These are phyloP conservation scores for Hydractinia symbiolongicarpus DNA, from an alignment of 30 jellyfish, hydroid and myxozoan species.

Conservation along the genomic window DNA sequence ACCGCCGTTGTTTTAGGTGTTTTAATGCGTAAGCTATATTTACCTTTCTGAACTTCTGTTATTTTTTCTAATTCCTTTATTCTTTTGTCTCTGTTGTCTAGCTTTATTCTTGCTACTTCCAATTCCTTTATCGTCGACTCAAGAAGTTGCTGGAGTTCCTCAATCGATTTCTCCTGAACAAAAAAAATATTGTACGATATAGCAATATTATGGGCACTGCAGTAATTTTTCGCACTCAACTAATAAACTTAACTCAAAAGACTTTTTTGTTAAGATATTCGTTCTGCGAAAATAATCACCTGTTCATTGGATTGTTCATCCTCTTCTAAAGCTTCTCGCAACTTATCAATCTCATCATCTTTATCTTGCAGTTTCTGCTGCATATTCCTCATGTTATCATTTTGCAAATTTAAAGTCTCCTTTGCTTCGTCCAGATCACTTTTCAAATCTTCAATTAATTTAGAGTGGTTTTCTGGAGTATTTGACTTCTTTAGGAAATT, in stretches of 20 bases:
- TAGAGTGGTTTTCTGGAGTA: slow-evolving; percentile 67
- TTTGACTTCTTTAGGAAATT: slow-evolving; percentile 57
- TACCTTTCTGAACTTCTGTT: slow-evolving; percentile 40
- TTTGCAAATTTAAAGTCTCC: slow-evolving; percentile 70
- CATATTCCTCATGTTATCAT: slow-evolving; percentile 50
- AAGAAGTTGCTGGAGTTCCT: slow-evolving; percentile 40
- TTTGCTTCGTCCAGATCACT: slow-evolving; percentile 67
- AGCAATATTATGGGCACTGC: background rate
- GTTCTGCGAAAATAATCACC: background rate
- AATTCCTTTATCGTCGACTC: slow-evolving; percentile 53
- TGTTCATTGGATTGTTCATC: slow-evolving; percentile 11
- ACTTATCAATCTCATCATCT: slow-evolving; percentile 67
- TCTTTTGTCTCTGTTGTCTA: slow-evolving; percentile 55
- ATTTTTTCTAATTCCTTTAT: slow-evolving; percentile 31
- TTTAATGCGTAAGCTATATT: slow-evolving; percentile 51
- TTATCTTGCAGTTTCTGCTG: slow-evolving; percentile 64
- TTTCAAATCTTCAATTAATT: slow-evolving; percentile 32
- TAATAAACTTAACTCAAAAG: background rate
- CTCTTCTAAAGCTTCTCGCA: slow-evolving; percentile 56
- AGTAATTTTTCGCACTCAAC: background rate
- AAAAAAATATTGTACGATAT: too few relatives aligned
- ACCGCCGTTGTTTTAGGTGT: slow-evolving; percentile 52
- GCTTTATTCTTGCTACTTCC: slow-evolving; percentile 61
- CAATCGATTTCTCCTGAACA: slow-evolving; percentile 15
- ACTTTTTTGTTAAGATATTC: too few relatives aligned